Evolutionary conservation across 2,888 invertebrate species (phyloP).

Genomic region (Tuta absoluta): DNA sequence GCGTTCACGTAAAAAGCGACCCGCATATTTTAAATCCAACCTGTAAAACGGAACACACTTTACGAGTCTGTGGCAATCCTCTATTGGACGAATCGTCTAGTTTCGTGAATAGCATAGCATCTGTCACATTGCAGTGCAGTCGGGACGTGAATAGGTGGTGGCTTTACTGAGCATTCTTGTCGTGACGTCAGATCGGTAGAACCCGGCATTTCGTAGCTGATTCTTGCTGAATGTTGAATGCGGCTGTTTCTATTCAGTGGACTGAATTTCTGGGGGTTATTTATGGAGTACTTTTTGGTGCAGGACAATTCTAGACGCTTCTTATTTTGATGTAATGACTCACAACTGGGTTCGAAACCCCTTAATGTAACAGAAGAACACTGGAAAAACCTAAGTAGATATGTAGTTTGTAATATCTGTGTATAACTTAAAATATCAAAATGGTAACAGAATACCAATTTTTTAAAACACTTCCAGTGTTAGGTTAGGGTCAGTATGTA

Average conservation of each 20-base stretch:
- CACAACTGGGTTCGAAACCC: too few relatives aligned
- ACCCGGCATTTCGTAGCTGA: slow-evolving; percentile 16
- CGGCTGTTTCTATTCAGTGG: neutral
- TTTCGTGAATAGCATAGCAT: slow-evolving; percentile 47
- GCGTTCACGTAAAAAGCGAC: neutral
- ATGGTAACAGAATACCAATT: too few relatives aligned
- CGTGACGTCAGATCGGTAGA: slow-evolving; percentile 8
- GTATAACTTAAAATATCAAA: too few relatives aligned
- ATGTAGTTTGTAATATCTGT: too few relatives aligned
- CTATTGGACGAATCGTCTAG: slow-evolving; percentile 41
- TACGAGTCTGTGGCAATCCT: slow-evolving; percentile 40
- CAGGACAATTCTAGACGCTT: too few relatives aligned
- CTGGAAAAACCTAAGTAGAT: too few relatives aligned
- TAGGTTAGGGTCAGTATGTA: too few relatives aligned
- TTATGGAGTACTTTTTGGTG: neutral
- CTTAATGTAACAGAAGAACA: too few relatives aligned
- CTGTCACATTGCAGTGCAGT: slow-evolving; percentile 47
- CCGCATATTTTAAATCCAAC: neutral
- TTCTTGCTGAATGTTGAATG: slow-evolving; percentile 4
- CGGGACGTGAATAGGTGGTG: slow-evolving; percentile 39
- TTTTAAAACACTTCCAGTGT: too few relatives aligned
- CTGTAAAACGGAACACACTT: neutral
- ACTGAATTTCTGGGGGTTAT: neutral
- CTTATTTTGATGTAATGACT: too few relatives aligned
- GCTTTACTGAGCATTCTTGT: slow-evolving; percentile 33